These are phyloP conservation scores for Papilio glaucus DNA, from an alignment of 1,140 invertebrate species.

Conservation along the genomic window DNA sequence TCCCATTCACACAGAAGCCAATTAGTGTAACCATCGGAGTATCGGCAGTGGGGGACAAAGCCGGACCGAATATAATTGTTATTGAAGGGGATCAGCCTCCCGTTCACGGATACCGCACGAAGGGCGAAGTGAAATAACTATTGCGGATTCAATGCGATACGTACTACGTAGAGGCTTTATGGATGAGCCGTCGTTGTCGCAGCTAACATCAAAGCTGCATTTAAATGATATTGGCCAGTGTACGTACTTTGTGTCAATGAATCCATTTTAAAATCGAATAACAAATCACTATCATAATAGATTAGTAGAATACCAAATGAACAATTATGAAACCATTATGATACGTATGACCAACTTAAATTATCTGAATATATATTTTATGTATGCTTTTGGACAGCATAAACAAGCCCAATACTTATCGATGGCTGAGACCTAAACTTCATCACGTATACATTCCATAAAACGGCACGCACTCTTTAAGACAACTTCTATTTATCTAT, in stretches of 20 bases:
- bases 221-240: not conserved
- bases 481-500: constrained; percentile 1
- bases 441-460: too few relatives aligned
- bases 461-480: too few relatives aligned
- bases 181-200: not conserved
- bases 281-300: too few relatives aligned
- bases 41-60: constrained; percentile 5
- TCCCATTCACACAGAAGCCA: constrained; percentile 1
- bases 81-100: not conserved
- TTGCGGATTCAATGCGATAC: not conserved
- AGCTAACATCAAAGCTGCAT: constrained; percentile 1
- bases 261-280: not conserved
- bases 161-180: not conserved
- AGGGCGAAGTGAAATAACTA: constrained; percentile 19
- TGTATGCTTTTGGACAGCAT: too few relatives aligned
- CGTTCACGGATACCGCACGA: not conserved
- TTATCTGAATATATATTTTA: too few relatives aligned
- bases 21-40: constrained; percentile 13
- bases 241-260: not conserved
- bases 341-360: too few relatives aligned
- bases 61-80: constrained; percentile 19
- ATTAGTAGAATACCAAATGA: too few relatives aligned
- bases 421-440: too few relatives aligned
- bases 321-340: too few relatives aligned
- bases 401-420: too few relatives aligned